Evolutionary conservation across 1,140 invertebrate genomes (phyloP), one percentile per base, ranked within the genome.

Genomic region (Drosophila santomea): DNA sequence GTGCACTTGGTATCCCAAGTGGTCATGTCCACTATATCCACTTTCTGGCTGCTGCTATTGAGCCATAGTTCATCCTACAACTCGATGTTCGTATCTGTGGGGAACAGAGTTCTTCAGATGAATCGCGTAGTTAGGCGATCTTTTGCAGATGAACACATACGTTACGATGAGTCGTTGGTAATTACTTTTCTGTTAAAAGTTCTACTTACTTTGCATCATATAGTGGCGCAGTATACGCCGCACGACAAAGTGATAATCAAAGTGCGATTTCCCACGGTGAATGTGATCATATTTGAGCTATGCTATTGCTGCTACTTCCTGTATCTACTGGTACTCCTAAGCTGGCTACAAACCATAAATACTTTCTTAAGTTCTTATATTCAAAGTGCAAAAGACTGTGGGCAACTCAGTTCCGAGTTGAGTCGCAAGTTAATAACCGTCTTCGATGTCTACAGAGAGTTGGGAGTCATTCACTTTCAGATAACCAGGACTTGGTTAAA

Each of bases 221-320:
- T 73, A 35, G 23, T 28, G 14, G 64, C 69, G 6, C 64, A 69
- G 6, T 73, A 69, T 11, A 58, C 28, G n/a, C 64, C 54, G 1
- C 39, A 41, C 4, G 36, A 28, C 1, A 59, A 58, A 8, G 43
- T 7, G 3, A 51, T 50, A 1, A 32, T 69, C 2, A 36, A 32
- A 2, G 69, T 73, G 4, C 15, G 66, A 51, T 73, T 17, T 38
- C 66, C 41, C 2, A 52, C 64, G 1, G 11, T 71, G 2, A 59
- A 73, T 38, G 54, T 73, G 17, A 45, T 73, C 5, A 8, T 73
- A 0, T 73, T 73, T n/a, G 64, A 73, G n/a, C 7, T 71, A 12
- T 45, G 52, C 11, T 69, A 59, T 3, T 36, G 32, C 8, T 48
- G 54, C 4, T 69, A 72, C 10, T 12, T 72, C 7, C 17, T 72